Evolutionary conservation across 92 coral and sea anemone genomes (phyloP).

Genomic region (Porites divaricata): DNA sequence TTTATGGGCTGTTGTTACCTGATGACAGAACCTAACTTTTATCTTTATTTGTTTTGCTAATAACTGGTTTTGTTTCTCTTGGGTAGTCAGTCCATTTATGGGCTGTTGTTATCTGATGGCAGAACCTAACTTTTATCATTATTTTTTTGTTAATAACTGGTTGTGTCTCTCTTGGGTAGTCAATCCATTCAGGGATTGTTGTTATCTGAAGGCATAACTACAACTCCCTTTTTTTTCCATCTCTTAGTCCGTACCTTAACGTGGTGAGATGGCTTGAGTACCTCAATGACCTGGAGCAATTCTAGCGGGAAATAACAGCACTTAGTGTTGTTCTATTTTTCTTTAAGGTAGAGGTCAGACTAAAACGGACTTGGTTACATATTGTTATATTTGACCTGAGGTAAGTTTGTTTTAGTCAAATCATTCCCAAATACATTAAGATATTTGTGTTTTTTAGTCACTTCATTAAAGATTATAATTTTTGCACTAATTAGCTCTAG

Average conservation of each 20-base stretch:
- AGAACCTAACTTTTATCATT: not conserved
- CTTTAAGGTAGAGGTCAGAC: conserved; percentile 5
- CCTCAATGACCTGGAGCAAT: not conserved
- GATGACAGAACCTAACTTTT: not conserved
- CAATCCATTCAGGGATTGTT: not conserved
- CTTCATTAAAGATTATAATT: not conserved
- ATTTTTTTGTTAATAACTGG: not conserved
- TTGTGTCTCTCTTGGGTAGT: conserved; percentile 52
- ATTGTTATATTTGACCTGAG: not conserved
- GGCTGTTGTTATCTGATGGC: too few species aligned
- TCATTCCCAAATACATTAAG: not conserved
- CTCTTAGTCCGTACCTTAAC: not conserved
- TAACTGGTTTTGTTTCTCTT: not conserved
- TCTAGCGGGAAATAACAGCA: not conserved
- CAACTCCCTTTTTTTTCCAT: not conserved
- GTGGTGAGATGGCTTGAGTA: too few species aligned
- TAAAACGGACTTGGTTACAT: conserved; percentile 3
- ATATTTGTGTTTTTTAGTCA: not conserved
- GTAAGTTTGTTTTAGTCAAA: not conserved
- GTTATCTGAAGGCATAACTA: conserved; percentile 50
- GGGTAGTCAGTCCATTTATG: too few species aligned
- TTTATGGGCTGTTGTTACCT: too few species aligned
- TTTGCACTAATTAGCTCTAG: too few species aligned
- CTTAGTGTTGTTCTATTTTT: not conserved
- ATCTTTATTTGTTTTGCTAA: conserved; percentile 17